Base-by-base conservation (phyloP, 1,140 invertebrate genomes). In the Fopius arisanus region DNA sequence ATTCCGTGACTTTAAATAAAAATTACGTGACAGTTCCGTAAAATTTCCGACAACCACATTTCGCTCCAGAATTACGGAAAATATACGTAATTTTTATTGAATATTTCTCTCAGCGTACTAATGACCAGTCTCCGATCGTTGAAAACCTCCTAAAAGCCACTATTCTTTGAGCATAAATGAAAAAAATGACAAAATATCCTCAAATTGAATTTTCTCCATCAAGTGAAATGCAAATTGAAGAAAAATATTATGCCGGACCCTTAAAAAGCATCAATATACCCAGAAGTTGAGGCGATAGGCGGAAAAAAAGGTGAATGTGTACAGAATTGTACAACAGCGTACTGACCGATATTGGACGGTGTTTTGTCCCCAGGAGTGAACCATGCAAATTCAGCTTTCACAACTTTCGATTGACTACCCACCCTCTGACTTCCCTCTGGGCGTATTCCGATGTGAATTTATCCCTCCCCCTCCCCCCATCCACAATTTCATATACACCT, bases 291-390 rank as follows among this genome's bases (percentile, higher is more conserved):
- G 7, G 33, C 43, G 5, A 19, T 48, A 48, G 43, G 43, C n/a
- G 2, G 16, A 14, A 48, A 48, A 48, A 48, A 48, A 43, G n/a
- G 7, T 12, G 48, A 71, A 71, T 63, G 59, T 71, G 31, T 37
- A 71, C 51, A 63, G 37, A 33, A 23, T 71, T 63, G 37, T 33
- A 62, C 37, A 33, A 70, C 59, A 63, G 40, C 40, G 28, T 51
- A 37, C 7, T 65, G 69, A 71, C 69, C 69, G 54, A 71, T 71
- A 71, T 71, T 71, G 69, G 54, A 65, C 16, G 69, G n/a, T 71
- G 69, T 70, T 70, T 37, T 41, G 31, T 54, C 68, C 68, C 51
- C 68, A 37, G 48, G 29, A n/a, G 48, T 70, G 68, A 37, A 51
- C 59, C 67, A 69, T 69, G 67, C 67, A 69, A 48, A 62, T 70